These are phyloP conservation scores for Scolanthus callimorphus DNA, from an alignment of 92 coral and sea anemone genomes.

Conservation along the genomic window DNA sequence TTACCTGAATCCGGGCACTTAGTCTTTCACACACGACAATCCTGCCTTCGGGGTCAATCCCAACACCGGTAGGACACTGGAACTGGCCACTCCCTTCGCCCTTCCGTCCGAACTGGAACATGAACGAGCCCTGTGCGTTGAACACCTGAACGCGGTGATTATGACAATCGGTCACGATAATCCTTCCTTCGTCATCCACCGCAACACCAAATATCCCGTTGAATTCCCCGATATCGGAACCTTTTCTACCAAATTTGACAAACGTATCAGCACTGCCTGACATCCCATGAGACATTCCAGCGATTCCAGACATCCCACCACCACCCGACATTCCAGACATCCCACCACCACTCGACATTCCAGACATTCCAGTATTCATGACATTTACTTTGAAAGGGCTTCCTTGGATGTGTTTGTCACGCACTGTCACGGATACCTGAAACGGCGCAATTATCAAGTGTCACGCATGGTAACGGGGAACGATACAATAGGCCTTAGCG, in stretches of 20 bases:
- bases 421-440: constrained; percentile 94
- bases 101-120: constrained; percentile 98
- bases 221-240: constrained; percentile 88
- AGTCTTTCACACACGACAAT: constrained; percentile 97
- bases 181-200: constrained; percentile 94
- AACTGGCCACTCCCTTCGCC: constrained; percentile 99
- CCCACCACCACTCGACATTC: too few species aligned
- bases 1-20: constrained; percentile 89
- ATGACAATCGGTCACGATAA: constrained; percentile 95
- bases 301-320: too few species aligned
- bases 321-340: too few species aligned
- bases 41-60: constrained; percentile 90
- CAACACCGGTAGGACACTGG: constrained; percentile 99
- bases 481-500: too few species aligned
- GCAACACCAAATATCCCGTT: constrained; percentile 99
- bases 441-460: not conserved
- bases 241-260: constrained; percentile 88
- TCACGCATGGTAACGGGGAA: too few species aligned
- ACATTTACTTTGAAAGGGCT: constrained; percentile 97
- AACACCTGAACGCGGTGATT: constrained; percentile 99
- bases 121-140: constrained; percentile 84
- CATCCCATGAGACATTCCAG: constrained; percentile 36
- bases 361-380: constrained; percentile 79
- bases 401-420: constrained; percentile 98
- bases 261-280: constrained; percentile 72